phyloP scores from a whole-genome alignment of 2,113 vertebrate genomes.

The Heptranchias perlo region DNA sequence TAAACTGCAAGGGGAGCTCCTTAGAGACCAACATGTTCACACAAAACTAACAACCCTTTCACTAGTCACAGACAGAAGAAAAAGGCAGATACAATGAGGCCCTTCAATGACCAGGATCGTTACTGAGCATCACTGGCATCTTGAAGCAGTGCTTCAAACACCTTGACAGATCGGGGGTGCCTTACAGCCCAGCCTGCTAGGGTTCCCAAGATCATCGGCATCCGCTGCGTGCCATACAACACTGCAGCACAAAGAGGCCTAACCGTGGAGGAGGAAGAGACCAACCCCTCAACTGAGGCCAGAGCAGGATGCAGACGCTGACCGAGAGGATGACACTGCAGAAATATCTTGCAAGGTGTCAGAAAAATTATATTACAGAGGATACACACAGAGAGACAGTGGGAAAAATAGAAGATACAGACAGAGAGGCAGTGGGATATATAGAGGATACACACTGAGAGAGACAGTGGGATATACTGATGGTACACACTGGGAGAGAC shows the following conservation, averaged over 20 bases:
- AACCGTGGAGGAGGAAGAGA: not conserved
- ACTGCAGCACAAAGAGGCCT: not conserved
- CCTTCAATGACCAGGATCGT: not conserved
- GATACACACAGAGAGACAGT: not conserved
- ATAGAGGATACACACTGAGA: not conserved
- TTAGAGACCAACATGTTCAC: not conserved
- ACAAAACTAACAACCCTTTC: not conserved
- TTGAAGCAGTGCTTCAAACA: not conserved
- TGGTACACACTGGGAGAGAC: no score
- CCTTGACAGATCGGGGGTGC: not conserved
- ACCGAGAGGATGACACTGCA: not conserved
- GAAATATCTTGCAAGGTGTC: not conserved
- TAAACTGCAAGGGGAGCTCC: not conserved
- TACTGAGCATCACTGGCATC: not conserved
- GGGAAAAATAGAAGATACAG: not conserved
- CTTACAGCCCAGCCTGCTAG: not conserved
- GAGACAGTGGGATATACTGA: no score
- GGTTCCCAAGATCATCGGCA: not conserved
- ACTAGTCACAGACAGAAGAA: not conserved
- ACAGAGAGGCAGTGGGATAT: not conserved
- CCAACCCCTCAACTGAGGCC: not conserved
- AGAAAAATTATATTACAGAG: no score
- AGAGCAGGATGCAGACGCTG: not conserved
- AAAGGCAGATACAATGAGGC: no score
- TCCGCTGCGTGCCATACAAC: not conserved